phyloP scores from a whole-genome alignment of 2,797 vertebrate genomes.

The Alcedo atthis region DNA sequence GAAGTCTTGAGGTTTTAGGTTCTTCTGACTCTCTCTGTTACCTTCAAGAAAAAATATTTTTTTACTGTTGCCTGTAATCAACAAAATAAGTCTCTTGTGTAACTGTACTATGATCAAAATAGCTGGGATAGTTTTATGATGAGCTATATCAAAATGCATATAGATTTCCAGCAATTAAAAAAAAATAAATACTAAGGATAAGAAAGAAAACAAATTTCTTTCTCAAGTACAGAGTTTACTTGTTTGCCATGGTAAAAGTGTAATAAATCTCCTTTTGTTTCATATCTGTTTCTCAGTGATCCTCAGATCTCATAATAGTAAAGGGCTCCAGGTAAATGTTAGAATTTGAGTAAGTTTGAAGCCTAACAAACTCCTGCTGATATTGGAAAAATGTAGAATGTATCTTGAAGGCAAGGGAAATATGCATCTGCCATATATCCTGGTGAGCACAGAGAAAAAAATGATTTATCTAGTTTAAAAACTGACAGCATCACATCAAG shows the following conservation, averaged over 20 bases:
- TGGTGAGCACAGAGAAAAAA: background rate
- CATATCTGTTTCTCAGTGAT: background rate
- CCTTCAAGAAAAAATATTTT: background rate
- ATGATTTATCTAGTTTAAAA: background rate
- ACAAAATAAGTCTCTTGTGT: background rate
- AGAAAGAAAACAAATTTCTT: background rate
- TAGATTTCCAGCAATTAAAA: background rate
- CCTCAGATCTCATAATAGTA: background rate
- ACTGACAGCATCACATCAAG: background rate
- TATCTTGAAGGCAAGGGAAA: background rate
- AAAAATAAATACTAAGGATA: background rate
- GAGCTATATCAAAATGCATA: background rate
- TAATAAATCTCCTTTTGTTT: background rate
- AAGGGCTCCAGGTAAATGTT: background rate
- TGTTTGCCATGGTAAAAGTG: fast-evolving
- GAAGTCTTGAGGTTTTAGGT: background rate
- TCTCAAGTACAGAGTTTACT: background rate
- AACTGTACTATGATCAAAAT: background rate
- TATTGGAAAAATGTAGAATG: background rate
- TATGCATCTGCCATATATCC: background rate
- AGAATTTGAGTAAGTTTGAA: background rate
- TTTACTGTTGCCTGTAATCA: background rate
- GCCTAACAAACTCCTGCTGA: background rate
- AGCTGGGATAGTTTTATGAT: background rate
- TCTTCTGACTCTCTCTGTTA: background rate